phyloP scores from a whole-genome alignment of 2,888 invertebrate genomes.

The Tanaodytes sp. region DNA sequence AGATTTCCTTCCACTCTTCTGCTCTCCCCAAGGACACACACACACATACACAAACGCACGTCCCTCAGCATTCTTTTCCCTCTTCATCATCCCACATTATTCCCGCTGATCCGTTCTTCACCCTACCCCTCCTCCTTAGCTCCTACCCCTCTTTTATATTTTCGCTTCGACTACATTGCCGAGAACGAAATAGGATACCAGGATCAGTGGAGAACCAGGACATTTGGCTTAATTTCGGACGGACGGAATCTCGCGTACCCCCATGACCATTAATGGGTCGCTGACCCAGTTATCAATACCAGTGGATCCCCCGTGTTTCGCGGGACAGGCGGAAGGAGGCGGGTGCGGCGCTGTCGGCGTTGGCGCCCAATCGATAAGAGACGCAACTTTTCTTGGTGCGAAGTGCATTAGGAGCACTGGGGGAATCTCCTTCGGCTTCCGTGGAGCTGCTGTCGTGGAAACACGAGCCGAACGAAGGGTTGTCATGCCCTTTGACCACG shows the following conservation, averaged over 20 bases:
- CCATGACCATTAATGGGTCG: constrained; percentile 30
- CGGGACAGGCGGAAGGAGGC: constrained; percentile 10
- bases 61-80: not conserved
- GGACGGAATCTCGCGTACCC: constrained; percentile 32
- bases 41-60: constrained; percentile 1
- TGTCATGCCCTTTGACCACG: too few relatives aligned
- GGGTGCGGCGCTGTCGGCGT: too few relatives aligned
- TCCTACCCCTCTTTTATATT: too few relatives aligned
- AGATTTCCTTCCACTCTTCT: constrained; percentile 17
- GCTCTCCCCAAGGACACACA: constrained; percentile 23
- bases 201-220: constrained; percentile 21
- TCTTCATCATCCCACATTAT: not conserved
- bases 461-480: too few relatives aligned
- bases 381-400: too few relatives aligned
- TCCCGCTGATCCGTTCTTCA: constrained; percentile 4
- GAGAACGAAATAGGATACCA: constrained; percentile 17
- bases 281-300: constrained; percentile 33
- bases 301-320: constrained; percentile 19
- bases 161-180: too few relatives aligned
- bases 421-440: too few relatives aligned
- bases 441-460: too few relatives aligned
- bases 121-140: too few relatives aligned
- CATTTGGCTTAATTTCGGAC: constrained; percentile 35
- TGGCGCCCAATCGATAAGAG: too few relatives aligned
- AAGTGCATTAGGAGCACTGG: too few relatives aligned